Base-by-base conservation (phyloP, 2,797 vertebrate genomes). In the Pseudochaenichthys georgianus region DNA sequence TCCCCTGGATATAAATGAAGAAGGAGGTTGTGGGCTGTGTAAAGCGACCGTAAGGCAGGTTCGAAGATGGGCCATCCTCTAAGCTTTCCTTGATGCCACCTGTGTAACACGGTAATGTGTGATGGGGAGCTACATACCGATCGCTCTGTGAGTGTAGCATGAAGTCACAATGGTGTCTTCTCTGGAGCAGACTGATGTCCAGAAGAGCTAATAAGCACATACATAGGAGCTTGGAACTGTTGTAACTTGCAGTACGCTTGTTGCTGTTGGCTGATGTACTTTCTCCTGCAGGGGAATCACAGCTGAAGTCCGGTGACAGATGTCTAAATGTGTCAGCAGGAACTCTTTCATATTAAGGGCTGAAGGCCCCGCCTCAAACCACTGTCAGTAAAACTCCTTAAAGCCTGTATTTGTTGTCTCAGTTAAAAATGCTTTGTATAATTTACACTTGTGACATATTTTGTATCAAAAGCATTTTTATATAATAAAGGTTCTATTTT, bases 401-500 rank as follows among this genome's bases (percentile, higher is more conserved):
- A 84, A 73, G 72, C 72, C 68, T 85, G 73, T 86, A 64, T 81
- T 81, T 83, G 70, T 82, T 51, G 81, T 88, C 73, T 89, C 68
- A 84, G 78, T 87, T 90, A 91, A 88, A 93, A 88, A 93, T 92
- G 87, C 89, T 92, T 93, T 89, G 78, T 93, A 80, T 91, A 91
- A 89, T 91, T 88, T 90, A 92, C 90, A 92, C 87, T 88, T 87
- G 80, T 90, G 90, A 93, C 80, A 66, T 87, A 92, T 95, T 94
- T 95, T 95, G 85, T 94, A 95, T 93, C 86, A 93, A 92, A 94
- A 92, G 81, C 93, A 93, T 94, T 95, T 95, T 95, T 95, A 94
- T 95, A 94, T 94, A 95, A 94, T 95, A 95, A 95, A 95, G 93
- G 89, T 92, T 95, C 78, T 95, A 95, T 95, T 95, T 95, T 95